Percentiles rank a stretch among this genome's conserved stretches.
Conservation (phyloP, 2,113 vertebrate genomes). For the Orientallactaga bullata region DNA sequence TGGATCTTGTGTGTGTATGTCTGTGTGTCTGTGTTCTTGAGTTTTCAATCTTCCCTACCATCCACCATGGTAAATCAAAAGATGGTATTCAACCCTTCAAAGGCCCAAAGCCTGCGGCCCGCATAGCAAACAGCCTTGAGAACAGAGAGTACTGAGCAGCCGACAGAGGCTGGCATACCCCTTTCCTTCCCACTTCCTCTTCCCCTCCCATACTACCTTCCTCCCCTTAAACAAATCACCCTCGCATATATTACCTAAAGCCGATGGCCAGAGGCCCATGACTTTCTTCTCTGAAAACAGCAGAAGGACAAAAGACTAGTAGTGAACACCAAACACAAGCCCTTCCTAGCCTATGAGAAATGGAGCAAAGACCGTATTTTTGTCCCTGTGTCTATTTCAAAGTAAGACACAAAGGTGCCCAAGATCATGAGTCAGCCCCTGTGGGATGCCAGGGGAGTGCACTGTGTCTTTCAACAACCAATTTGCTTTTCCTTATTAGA, state of each 20-base stretch:
- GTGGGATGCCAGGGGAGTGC: neutral
- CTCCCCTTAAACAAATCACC: neutral
- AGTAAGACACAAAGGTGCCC: neutral
- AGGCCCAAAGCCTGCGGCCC: slow-evolving; percentile 99
- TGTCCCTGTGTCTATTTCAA: slow-evolving; percentile 8
- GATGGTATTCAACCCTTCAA: slow-evolving; percentile 99
- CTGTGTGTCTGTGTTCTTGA: slow-evolving; percentile 80
- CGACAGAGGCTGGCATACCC: slow-evolving; percentile 90
- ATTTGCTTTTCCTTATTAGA: slow-evolving; percentile 37
- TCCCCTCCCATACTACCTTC: neutral
- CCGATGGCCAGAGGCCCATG: neutral
- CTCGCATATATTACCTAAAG: slow-evolving; percentile 1
- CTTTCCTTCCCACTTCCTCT: slow-evolving; percentile 57
- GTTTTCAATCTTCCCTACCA: slow-evolving; percentile 86
- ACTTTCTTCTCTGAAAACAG: neutral
- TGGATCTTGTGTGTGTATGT: slow-evolving; percentile 28
- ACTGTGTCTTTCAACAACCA: slow-evolving; percentile 4
- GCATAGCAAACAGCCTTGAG: slow-evolving; percentile 97
- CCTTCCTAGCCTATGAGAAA: neutral
- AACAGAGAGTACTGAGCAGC: slow-evolving; percentile 94
- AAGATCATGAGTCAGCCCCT: slow-evolving; percentile 29
- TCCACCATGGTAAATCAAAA: slow-evolving; percentile 95
- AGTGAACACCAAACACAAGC: neutral
- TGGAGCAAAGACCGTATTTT: neutral
- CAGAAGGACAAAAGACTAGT: neutral